Percentiles rank a stretch among this genome's conserved stretches.
Evolutionary conservation across 1,140 invertebrate species (phyloP).

Genomic region (Drosophila kohkoa): DNA sequence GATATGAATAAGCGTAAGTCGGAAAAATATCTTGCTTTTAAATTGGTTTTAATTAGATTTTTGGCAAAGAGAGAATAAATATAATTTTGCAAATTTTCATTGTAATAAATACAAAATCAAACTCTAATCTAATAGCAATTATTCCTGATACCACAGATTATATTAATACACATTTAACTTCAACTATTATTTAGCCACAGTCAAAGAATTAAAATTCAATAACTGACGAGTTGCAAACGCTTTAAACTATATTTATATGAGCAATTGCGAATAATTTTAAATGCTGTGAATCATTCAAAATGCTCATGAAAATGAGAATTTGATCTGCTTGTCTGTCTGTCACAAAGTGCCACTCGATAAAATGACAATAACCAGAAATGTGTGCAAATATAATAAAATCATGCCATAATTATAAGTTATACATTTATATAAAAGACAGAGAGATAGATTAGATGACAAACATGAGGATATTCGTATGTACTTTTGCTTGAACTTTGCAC

Average conservation of each 20-base stretch:
- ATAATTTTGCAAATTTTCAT: too few relatives aligned
- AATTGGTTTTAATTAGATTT: too few relatives aligned
- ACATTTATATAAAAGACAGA: neutral
- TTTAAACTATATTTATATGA: neutral
- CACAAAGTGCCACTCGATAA: slow-evolving; percentile 33
- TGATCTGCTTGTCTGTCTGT: slow-evolving; percentile 33
- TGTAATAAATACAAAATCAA: too few relatives aligned
- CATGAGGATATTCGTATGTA: neutral
- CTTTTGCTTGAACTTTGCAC: slow-evolving; percentile 19
- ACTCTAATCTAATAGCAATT: too few relatives aligned
- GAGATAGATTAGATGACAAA: neutral
- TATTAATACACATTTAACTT: slow-evolving; percentile 55
- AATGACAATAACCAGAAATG: slow-evolving; percentile 33
- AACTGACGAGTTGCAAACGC: too few relatives aligned
- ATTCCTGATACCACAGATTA: neutral
- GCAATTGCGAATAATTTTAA: neutral
- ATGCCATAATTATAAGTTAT: slow-evolving; percentile 1
- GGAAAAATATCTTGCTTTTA: too few relatives aligned
- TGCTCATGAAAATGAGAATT: slow-evolving; percentile 74
- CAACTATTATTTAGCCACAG: slow-evolving; percentile 49
- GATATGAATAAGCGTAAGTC: too few relatives aligned
- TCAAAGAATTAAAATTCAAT: neutral
- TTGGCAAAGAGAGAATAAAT: too few relatives aligned
- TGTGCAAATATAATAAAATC: slow-evolving; percentile 39
- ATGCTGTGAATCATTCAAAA: neutral